A percentile compares a stretch with the other conserved stretches of the same genome.
These are phyloP conservation scores for Halesus radiatus DNA, from an alignment of 1,140 invertebrate species.

Conservation along the genomic window DNA sequence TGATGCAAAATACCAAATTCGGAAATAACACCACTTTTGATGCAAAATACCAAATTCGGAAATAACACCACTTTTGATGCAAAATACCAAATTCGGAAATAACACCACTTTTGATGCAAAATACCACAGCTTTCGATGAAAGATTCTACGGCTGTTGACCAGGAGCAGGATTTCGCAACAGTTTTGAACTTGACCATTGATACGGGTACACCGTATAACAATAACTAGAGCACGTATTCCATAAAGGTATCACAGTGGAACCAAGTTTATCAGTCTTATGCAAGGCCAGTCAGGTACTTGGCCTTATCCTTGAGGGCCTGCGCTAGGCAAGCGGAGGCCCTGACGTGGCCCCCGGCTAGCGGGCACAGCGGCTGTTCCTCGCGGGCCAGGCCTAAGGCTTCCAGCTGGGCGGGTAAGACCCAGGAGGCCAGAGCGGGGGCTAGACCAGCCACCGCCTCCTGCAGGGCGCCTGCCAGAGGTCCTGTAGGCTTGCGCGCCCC, in stretches of 20 bases:
- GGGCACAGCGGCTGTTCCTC: not conserved
- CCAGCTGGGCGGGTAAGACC: not conserved
- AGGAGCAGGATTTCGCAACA: no score
- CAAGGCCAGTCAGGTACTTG: constrained; percentile 5
- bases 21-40: no score
- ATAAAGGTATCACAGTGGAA: not conserved
- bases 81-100: no score
- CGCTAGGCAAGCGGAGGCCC: not conserved
- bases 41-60: no score
- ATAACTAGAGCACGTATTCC: no score
- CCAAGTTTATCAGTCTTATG: not conserved
- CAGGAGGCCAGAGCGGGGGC: not conserved
- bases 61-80: no score
- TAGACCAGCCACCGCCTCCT: not conserved
- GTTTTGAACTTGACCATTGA: no score
- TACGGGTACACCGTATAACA: no score
- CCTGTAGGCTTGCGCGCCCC: not conserved
- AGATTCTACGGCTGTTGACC: no score
- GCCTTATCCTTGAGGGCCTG: constrained; percentile 24
- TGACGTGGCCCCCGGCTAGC: not conserved
- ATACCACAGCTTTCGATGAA: no score
- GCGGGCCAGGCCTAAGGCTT: not conserved
- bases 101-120: no score
- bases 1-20: no score
- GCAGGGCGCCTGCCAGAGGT: not conserved